A percentile compares a stretch with the other conserved stretches of the same genome.
Conservation (phyloP, 2,888 invertebrate genomes). For the Latrodectus elegans region DNA sequence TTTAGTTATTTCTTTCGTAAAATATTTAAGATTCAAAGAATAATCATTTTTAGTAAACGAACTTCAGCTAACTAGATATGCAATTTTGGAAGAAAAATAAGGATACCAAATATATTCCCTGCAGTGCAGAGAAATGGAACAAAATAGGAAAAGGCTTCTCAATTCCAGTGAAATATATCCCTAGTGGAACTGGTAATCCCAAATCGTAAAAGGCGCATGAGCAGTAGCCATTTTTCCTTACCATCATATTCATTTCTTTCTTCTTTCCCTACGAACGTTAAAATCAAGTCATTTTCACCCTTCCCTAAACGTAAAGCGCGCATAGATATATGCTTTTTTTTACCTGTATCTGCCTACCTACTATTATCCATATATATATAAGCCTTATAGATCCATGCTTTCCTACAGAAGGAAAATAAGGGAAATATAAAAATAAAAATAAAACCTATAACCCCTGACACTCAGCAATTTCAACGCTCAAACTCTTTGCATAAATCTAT, state of each 20-base stretch:
- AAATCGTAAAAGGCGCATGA: conserved; percentile 9
- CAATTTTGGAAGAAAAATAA: no score
- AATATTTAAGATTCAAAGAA: no score
- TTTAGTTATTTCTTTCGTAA: no score
- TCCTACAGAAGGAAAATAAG: background rate
- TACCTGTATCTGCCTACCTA: background rate
- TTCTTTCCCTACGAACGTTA: background rate
- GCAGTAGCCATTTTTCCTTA: conserved; percentile 7
- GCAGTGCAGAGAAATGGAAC: no score
- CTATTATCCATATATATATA: conserved; percentile 4
- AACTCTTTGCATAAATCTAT: conserved; percentile 44
- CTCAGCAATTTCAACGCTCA: conserved; percentile 35
- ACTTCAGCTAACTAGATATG: no score
- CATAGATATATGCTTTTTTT: background rate
- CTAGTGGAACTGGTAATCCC: conserved; percentile 9
- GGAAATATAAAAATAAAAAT: background rate
- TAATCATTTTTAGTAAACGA: no score
- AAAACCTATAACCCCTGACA: conserved; percentile 33
- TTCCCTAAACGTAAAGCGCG: conserved; percentile 5
- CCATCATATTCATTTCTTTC: background rate
- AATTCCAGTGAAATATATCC: conserved; percentile 22
- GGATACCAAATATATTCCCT: no score
- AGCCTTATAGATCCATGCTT: background rate
- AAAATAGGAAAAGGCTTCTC: no score
- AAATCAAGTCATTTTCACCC: conserved; percentile 21